Base-by-base conservation (phyloP, 2,113 vertebrate genomes). In the Microcebus murinus region DNA sequence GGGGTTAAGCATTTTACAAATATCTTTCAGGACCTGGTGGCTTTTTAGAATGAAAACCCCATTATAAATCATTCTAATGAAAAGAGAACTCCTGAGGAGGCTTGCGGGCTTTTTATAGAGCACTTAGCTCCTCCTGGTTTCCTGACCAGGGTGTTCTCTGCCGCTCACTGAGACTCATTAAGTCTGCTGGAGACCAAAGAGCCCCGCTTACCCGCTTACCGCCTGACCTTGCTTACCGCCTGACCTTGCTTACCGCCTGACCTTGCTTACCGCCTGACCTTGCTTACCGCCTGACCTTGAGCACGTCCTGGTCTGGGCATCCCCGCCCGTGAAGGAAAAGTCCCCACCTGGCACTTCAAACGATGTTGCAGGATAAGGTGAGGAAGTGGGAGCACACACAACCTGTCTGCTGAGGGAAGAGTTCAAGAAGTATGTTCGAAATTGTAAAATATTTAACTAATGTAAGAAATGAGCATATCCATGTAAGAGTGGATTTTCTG, bases 41-140 rank as follows among this genome's bases (percentile, higher is more conserved):
- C 8, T 68, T 68, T 90, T 80, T 50, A 87, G 91, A 95, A 84
- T 73, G 34, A 89, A 79, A 90, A 86, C 6, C 18, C 0, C 55
- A 34, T 4, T 55, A 73, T 39, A 74, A 73, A 48, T 93, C 83
- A 67, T 25, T 50, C 29, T 50, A 61, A 57, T 67, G 76, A 57
- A 48, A 70, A 63, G 39, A 81, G 21, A 15, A 1, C 71, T 45
- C 63, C 74, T 55, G 34, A 6, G 65, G 87, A 92, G 81, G 31
- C 57, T 20, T 29, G 6, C 1, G 0, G 39, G 70, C 74, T 55
- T 65, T 83, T 65, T 6, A 23, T 0, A 11, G 42, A 50, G 18
- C 85, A 52, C 18, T 76, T 45, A 14, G 34, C 48, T 39, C 18
- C 81, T n/a, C 67, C 27, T 6, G 15, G 3, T 25, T 73, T 76